These are phyloP conservation scores for Bombus polaris DNA, from an alignment of 1,140 invertebrate species.

Conservation along the genomic window DNA sequence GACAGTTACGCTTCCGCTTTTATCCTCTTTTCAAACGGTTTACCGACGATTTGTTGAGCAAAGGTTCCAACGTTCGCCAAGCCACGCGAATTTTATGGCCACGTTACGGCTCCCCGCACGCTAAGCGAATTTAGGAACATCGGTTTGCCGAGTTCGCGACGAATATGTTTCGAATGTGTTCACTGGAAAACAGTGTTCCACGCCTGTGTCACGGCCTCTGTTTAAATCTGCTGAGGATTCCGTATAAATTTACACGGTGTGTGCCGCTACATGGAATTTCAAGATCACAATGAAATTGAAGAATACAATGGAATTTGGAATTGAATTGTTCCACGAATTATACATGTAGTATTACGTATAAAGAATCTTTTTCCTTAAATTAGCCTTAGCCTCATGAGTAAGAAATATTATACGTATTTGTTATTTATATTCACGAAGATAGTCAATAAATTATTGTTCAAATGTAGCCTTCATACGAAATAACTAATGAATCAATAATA, in stretches of 20 bases:
- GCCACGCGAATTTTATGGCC: slow-evolving; percentile 1
- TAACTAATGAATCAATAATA: background rate
- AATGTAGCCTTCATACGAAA: background rate
- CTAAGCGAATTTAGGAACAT: slow-evolving; percentile 21
- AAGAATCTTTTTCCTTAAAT: background rate
- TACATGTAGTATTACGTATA: background rate
- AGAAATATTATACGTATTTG: background rate
- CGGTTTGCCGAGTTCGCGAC: background rate
- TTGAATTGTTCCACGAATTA: too few relatives aligned
- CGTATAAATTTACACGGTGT: background rate
- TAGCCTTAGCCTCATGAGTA: background rate
- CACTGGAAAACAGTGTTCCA: background rate
- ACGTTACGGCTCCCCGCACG: background rate
- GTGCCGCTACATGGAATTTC: background rate
- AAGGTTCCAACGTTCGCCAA: background rate
- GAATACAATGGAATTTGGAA: too few relatives aligned
- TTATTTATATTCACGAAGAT: background rate
- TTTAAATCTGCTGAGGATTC: background rate
- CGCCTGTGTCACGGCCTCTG: background rate
- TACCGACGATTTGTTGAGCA: slow-evolving; percentile 23
- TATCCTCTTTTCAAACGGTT: slow-evolving; percentile 20
- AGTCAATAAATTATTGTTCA: background rate
- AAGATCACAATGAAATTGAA: too few relatives aligned
- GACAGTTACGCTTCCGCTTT: background rate
- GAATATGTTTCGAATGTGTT: background rate